A percentile compares a stretch with the other conserved stretches of the same genome.
Conservation (phyloP, 2,888 invertebrate species). For the Salticus scenicus region DNA sequence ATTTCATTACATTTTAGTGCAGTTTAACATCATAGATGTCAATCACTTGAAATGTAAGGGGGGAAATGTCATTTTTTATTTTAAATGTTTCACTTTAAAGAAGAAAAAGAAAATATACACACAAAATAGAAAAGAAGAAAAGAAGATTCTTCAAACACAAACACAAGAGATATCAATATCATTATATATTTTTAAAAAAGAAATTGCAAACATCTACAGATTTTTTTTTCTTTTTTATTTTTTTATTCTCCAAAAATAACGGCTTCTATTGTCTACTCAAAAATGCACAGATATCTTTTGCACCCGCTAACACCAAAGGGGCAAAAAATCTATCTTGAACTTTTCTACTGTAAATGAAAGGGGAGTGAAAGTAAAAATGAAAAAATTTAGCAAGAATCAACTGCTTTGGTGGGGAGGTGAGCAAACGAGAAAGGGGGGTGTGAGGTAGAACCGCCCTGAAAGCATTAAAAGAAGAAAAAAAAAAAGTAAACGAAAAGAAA, state of each 20-base stretch:
- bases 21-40: too few relatives aligned
- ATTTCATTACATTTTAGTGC: too few relatives aligned
- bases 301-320: background rate
- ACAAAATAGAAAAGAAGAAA: too few relatives aligned
- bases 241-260: background rate
- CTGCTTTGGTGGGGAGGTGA: background rate
- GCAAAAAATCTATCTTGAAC: background rate
- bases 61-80: too few relatives aligned
- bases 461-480: background rate
- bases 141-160: slow-evolving; percentile 4
- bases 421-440: slow-evolving; percentile 1
- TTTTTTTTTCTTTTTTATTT: background rate
- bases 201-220: background rate
- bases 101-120: too few relatives aligned
- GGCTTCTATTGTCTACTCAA: slow-evolving; percentile 1
- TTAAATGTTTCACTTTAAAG: too few relatives aligned
- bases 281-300: background rate
- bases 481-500: background rate
- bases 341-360: background rate
- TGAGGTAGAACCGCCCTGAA: slow-evolving; percentile 9
- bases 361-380: background rate
- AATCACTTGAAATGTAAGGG: too few relatives aligned
- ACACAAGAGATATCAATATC: background rate
- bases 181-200: slow-evolving; percentile 11
- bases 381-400: background rate